Evolutionary conservation across 2,797 vertebrate species (phyloP).

Genomic region (Sebastes reedi): DNA sequence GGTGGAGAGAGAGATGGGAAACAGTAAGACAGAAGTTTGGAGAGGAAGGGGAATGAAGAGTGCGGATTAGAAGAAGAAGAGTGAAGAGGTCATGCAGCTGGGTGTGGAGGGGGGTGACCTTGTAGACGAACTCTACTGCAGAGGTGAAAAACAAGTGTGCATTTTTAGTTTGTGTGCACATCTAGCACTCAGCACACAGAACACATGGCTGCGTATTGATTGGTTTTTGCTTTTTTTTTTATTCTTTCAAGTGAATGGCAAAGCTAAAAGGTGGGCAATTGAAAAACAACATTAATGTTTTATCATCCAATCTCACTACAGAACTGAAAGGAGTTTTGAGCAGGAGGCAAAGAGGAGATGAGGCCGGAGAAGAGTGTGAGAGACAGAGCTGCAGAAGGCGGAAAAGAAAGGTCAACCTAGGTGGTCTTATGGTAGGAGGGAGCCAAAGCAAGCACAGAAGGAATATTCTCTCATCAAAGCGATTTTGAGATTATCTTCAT

Average conservation of each 20-base stretch:
- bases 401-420: conserved; percentile 52
- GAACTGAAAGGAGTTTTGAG: conserved; percentile 35
- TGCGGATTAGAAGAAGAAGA: conserved; percentile 7
- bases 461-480: conserved; percentile 38
- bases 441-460: conserved; percentile 33
- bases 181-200: conserved; percentile 36
- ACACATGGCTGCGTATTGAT: conserved; percentile 69
- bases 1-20: not conserved
- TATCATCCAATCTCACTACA: conserved; percentile 72
- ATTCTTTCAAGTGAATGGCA: conserved; percentile 53
- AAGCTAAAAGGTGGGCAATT: conserved; percentile 68
- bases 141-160: conserved; percentile 3
- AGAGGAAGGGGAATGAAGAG: not conserved
- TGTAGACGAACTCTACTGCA: conserved; percentile 18
- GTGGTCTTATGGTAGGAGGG: conserved; percentile 24
- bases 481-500: conserved; percentile 40
- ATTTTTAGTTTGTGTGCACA: conserved; percentile 16
- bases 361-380: conserved; percentile 28
- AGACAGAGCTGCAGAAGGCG: conserved; percentile 24
- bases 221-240: conserved; percentile 48
- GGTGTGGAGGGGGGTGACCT: conserved; percentile 14
- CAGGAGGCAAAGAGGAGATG: conserved; percentile 47
- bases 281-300: conserved; percentile 84
- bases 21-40: conserved; percentile 7
- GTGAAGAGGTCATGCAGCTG: conserved; percentile 3